Percentiles rank a stretch among this genome's conserved stretches.
Conservation (phyloP, 2,888 invertebrate genomes). For the Adelognathus sp. region DNA sequence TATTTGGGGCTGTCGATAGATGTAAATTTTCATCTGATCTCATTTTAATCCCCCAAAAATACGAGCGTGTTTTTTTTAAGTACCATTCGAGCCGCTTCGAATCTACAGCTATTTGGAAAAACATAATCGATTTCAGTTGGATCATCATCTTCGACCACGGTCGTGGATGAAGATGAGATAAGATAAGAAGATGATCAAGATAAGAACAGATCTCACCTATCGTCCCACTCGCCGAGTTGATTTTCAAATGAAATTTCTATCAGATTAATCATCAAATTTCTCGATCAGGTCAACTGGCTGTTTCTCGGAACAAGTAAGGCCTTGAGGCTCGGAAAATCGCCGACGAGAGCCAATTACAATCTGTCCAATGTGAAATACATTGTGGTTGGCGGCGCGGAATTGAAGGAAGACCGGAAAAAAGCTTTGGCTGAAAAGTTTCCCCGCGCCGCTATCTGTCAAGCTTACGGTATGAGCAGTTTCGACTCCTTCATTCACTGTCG, state of each 20-base stretch:
- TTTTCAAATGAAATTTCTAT: not conserved
- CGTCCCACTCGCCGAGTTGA: too few relatives aligned
- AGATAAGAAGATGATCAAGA: too few relatives aligned
- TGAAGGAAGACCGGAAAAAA: conserved; percentile 57
- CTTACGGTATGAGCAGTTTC: conserved; percentile 65
- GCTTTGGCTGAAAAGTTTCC: conserved; percentile 59
- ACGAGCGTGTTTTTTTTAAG: too few relatives aligned
- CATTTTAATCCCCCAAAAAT: too few relatives aligned
- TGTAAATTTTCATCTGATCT: too few relatives aligned
- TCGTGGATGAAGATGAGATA: too few relatives aligned
- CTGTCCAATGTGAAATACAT: conserved; percentile 54
- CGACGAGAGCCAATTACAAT: conserved; percentile 55
- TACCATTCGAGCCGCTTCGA: conserved; percentile 12
- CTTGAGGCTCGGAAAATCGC: conserved; percentile 56
- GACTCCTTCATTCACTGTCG: not conserved
- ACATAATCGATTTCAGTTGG: too few relatives aligned
- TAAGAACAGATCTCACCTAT: too few relatives aligned
- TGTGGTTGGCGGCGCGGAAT: conserved; percentile 53
- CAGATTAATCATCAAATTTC: not conserved
- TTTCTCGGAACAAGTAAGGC: conserved; percentile 57
- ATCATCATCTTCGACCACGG: too few relatives aligned
- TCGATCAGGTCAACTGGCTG: conserved; percentile 58
- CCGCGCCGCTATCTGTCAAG: conserved; percentile 58
- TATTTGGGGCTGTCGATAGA: too few relatives aligned
- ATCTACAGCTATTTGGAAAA: too few relatives aligned